Conservation (phyloP, 2,797 vertebrate genomes). For the Anguilla anguilla region DNA sequence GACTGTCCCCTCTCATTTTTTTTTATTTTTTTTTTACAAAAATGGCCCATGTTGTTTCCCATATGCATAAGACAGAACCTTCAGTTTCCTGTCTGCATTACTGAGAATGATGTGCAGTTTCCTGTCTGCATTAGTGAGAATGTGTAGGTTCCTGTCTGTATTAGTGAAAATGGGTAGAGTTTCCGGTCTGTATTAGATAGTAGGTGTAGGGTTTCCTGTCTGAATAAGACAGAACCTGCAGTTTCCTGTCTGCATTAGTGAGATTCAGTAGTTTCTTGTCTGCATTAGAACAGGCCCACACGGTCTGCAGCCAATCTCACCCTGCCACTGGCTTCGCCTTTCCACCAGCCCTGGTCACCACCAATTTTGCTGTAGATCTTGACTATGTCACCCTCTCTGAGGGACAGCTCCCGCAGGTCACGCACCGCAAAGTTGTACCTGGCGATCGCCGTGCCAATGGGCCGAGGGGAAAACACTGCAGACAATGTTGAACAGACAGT, state of each 20-base stretch:
- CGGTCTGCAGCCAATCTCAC: conserved; percentile 68
- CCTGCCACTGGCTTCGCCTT: conserved; percentile 91
- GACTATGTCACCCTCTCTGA: conserved; percentile 91
- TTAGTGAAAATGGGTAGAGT: neutral
- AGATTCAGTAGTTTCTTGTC: neutral
- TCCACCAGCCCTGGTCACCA: conserved; percentile 99
- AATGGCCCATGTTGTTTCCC: neutral
- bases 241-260: conserved; percentile 30
- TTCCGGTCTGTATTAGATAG: neutral
- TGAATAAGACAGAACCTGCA: neutral
- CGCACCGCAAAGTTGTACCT: conserved; percentile 95
- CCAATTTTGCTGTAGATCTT: conserved; percentile 98
- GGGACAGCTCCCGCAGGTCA: conserved; percentile 95
- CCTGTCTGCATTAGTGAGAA: neutral
- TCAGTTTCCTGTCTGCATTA: neutral
- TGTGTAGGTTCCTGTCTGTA: neutral
- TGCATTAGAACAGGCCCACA: conserved; percentile 26
- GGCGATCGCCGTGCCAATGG: conserved; percentile 90
- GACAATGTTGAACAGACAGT: neutral
- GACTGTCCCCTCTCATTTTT: neutral
- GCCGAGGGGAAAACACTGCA: conserved; percentile 90
- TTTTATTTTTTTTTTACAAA: too few relatives aligned
- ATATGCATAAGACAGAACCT: neutral
- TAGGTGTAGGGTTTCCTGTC: neutral
- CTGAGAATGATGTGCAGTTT: neutral